Conservation (phyloP, 2,888 invertebrate genomes). For the Oeneis ivallda region DNA sequence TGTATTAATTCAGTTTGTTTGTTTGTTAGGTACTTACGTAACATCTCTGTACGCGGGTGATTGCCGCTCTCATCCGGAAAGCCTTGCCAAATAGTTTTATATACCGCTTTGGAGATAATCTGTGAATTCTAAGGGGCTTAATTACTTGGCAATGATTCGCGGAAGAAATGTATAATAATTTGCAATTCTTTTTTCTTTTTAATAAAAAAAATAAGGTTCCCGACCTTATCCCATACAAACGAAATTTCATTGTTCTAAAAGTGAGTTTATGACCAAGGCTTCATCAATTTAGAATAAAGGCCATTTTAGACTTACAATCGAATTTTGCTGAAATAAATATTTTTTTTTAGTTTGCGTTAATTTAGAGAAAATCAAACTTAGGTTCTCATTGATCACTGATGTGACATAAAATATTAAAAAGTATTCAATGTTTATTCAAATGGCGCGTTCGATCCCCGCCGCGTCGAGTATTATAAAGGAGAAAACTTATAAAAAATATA, state of each 20-base stretch:
- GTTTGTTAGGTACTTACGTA: slow-evolving; percentile 31
- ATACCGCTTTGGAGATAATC: slow-evolving; percentile 16
- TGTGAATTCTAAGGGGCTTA: slow-evolving; percentile 8
- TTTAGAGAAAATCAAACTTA: too few species aligned
- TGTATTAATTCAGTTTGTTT: slow-evolving; percentile 34
- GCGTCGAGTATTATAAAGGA: too few species aligned
- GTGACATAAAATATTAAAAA: too few species aligned
- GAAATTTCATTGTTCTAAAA: too few species aligned
- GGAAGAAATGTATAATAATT: neutral
- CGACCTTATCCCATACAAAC: too few species aligned
- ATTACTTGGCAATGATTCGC: slow-evolving; percentile 17
- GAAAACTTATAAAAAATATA: too few species aligned
- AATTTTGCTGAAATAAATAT: too few species aligned
- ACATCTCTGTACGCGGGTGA: slow-evolving; percentile 24
- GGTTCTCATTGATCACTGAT: too few species aligned
- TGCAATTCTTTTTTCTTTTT: neutral
- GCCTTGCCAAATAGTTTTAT: slow-evolving; percentile 31
- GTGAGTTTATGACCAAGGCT: too few species aligned
- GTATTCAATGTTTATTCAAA: too few species aligned
- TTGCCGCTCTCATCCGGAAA: slow-evolving; percentile 29
- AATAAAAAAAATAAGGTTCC: neutral
- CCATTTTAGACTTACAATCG: neutral
- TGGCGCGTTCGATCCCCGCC: too few species aligned
- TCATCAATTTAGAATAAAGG: neutral
- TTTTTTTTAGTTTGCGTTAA: too few species aligned